These are phyloP conservation scores for Phodopus roborovskii DNA, from an alignment of 2,113 vertebrate species.

Conservation along the genomic window DNA sequence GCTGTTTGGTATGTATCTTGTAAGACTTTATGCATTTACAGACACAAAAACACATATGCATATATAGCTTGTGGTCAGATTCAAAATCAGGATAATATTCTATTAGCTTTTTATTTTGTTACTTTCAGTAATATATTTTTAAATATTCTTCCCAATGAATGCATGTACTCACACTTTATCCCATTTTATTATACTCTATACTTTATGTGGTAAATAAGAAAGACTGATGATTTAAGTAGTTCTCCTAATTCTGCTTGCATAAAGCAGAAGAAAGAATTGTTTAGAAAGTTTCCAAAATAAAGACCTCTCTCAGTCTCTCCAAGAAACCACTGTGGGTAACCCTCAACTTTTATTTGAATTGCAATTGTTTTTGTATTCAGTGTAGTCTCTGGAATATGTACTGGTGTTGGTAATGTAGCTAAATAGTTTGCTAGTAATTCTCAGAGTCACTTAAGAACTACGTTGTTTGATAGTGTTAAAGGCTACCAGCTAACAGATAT, in stretches of 20 bases:
- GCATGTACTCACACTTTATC: background rate
- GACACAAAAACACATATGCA: background rate
- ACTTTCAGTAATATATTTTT: background rate
- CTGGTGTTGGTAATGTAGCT: background rate
- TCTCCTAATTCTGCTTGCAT: background rate
- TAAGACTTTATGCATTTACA: background rate
- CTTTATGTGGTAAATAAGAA: background rate
- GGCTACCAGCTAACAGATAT: background rate
- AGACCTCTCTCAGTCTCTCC: background rate
- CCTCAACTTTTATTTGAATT: conserved; percentile 19
- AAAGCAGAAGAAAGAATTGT: conserved; percentile 27
- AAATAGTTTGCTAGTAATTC: conserved; percentile 47
- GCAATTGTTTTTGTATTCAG: background rate
- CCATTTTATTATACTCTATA: background rate
- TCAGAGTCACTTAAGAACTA: conserved; percentile 16
- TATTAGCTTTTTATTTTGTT: background rate
- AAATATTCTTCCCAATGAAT: background rate
- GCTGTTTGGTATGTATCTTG: background rate
- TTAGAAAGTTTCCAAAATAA: background rate
- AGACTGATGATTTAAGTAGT: background rate
- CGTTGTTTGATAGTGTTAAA: conserved; percentile 1
- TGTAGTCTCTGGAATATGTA: background rate
- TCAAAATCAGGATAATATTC: background rate
- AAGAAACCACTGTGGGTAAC: background rate
- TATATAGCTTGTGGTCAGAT: background rate